Conservation (phyloP, 2,797 vertebrate species). For the Spondyliosoma cantharus region DNA sequence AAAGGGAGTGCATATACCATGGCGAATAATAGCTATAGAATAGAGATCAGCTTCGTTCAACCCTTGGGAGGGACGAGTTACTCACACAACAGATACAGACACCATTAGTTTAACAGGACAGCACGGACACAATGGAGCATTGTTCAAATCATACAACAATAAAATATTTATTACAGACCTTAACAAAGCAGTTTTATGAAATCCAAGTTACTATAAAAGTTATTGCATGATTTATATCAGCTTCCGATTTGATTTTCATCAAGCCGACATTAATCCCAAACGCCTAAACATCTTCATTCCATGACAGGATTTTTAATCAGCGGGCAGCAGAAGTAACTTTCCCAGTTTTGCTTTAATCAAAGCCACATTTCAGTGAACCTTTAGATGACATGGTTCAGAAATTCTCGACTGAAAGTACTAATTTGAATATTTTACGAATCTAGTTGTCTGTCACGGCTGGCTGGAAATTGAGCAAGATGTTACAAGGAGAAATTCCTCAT, state of each 20-base stretch:
- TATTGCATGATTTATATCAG: not conserved
- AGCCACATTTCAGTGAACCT: not conserved
- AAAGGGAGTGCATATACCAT: constrained; percentile 36
- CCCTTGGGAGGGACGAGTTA: constrained; percentile 18
- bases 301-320: not conserved
- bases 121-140: constrained; percentile 38
- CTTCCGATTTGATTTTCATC: not conserved
- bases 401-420: not conserved
- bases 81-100: constrained; percentile 49
- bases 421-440: constrained; percentile 16
- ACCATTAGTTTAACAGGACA: constrained; percentile 24
- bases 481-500: constrained; percentile 1
- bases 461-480: not conserved
- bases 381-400: not conserved
- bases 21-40: constrained; percentile 50
- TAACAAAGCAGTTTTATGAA: not conserved
- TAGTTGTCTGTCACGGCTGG: not conserved
- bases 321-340: not conserved
- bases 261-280: not conserved
- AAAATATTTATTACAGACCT: constrained; percentile 1
- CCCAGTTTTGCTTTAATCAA: not conserved
- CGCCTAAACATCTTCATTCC: not conserved
- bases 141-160: constrained; percentile 21
- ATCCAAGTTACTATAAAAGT: constrained; percentile 7
- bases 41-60: constrained; percentile 32